Evolutionary conservation across 30 jellyfish, hydroid and myxozoan species (phyloP).

Genomic region (Hydra vulgaris): DNA sequence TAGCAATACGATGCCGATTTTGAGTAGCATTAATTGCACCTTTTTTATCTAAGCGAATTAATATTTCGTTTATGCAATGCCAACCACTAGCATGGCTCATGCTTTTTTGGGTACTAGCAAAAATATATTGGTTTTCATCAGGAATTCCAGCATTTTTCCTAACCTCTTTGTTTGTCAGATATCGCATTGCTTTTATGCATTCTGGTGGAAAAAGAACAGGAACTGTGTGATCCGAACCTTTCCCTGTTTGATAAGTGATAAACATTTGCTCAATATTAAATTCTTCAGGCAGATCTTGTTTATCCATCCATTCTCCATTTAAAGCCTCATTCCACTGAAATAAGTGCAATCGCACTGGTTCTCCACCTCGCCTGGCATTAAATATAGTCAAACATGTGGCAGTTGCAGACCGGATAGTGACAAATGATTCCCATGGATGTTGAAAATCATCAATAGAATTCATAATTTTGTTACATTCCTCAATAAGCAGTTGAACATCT

Average conservation of each 20-base stretch:
- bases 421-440: conserved; percentile 2
- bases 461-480: conserved; percentile 17
- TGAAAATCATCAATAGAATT: background rate
- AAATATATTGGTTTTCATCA: background rate
- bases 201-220: conserved; percentile 34
- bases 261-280: conserved; percentile 13
- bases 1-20: conserved; percentile 32
- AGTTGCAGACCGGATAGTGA: conserved; percentile 1
- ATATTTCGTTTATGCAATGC: conserved; percentile 14
- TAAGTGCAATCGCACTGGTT: conserved; percentile 14
- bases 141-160: background rate
- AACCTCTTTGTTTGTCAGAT: background rate
- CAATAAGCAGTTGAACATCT: conserved; percentile 9
- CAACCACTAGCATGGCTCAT: conserved; percentile 8
- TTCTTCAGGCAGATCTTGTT: conserved; percentile 19
- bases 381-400: background rate
- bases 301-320: conserved; percentile 26
- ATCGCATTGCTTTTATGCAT: conserved; percentile 7
- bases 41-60: conserved; percentile 15
- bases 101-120: conserved; percentile 11
- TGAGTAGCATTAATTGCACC: conserved; percentile 33
- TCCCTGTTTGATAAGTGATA: conserved; percentile 28
- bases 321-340: conserved; percentile 29
- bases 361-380: conserved; percentile 32
- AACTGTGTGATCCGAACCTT: conserved; percentile 21